A percentile compares a stretch with the other conserved stretches of the same genome.
phyloP scores from a whole-genome alignment of 2,113 vertebrate species.

The Romanogobio albipinnatus region DNA sequence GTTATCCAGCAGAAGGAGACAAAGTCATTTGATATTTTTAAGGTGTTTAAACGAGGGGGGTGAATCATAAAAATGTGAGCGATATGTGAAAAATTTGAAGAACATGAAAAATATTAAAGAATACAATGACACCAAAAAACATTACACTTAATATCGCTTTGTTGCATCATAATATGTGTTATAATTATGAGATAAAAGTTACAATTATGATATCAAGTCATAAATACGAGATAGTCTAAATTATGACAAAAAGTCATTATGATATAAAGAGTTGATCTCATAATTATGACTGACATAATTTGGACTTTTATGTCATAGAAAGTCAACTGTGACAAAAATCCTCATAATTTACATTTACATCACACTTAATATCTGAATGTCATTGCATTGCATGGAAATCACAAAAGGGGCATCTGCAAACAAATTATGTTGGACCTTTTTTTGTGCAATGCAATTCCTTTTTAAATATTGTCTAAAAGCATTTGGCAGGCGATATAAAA shows the following conservation, averaged over 20 bases:
- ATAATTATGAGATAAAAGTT: too few relatives aligned
- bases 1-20: slow-evolving; percentile 46
- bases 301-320: too few relatives aligned
- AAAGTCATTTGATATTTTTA: not conserved
- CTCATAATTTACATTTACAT: not conserved
- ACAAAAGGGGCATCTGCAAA: not conserved
- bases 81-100: not conserved
- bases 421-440: not conserved
- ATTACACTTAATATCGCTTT: not conserved
- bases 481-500: not conserved
- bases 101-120: not conserved
- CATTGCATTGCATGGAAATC: not conserved
- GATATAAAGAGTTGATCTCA: too few relatives aligned
- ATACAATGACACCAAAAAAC: not conserved
- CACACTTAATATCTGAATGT: not conserved
- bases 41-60: not conserved
- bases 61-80: too few relatives aligned
- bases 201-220: too few relatives aligned
- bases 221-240: not conserved
- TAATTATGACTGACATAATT: too few relatives aligned
- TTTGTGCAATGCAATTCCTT: too few relatives aligned
- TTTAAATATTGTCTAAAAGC: too few relatives aligned
- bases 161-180: too few relatives aligned
- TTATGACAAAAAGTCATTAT: not conserved
- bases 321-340: too few relatives aligned